Percentiles rank a stretch among this genome's conserved stretches.
Evolutionary conservation across 2,113 vertebrate species (phyloP).

Genomic region (Pterophyllum scalare): DNA sequence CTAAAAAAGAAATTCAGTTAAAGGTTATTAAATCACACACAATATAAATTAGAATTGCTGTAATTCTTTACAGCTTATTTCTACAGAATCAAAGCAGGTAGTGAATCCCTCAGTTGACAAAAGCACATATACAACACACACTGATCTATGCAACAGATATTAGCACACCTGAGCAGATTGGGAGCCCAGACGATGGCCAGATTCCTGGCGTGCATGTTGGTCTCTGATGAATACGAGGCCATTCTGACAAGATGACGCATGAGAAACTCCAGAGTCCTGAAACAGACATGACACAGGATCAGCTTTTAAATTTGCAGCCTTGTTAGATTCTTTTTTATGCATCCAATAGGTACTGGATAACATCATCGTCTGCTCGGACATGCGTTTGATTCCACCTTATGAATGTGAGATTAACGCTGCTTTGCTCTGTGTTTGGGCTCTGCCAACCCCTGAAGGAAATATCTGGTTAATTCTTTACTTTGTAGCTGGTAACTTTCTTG

Average conservation of each 20-base stretch:
- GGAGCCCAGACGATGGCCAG: slow-evolving; percentile 97
- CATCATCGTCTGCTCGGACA: not conserved
- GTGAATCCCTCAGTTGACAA: not conserved
- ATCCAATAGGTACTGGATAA: fast-evolving
- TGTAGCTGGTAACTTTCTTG: not conserved
- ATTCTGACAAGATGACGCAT: slow-evolving; percentile 91
- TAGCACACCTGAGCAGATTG: slow-evolving; percentile 90
- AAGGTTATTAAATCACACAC: fast-evolving
- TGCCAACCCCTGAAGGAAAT: fast-evolving
- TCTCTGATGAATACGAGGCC: slow-evolving; percentile 84
- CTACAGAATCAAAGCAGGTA: not conserved
- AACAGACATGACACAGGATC: not conserved
- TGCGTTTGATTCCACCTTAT: not conserved
- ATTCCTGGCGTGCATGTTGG: slow-evolving; percentile 95
- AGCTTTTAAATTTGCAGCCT: not conserved
- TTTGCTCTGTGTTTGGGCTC: too few relatives aligned
- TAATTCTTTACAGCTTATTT: not conserved
- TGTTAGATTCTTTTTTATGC: not conserved
- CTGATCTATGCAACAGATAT: not conserved
- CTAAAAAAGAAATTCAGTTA: not conserved
- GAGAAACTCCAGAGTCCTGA: slow-evolving; percentile 92
- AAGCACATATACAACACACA: not conserved
- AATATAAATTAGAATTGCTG: not conserved
- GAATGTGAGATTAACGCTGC: not conserved
- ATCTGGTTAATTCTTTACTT: not conserved